Conservation (phyloP, 1,140 invertebrate genomes). For the Drosophila ironensis region DNA sequence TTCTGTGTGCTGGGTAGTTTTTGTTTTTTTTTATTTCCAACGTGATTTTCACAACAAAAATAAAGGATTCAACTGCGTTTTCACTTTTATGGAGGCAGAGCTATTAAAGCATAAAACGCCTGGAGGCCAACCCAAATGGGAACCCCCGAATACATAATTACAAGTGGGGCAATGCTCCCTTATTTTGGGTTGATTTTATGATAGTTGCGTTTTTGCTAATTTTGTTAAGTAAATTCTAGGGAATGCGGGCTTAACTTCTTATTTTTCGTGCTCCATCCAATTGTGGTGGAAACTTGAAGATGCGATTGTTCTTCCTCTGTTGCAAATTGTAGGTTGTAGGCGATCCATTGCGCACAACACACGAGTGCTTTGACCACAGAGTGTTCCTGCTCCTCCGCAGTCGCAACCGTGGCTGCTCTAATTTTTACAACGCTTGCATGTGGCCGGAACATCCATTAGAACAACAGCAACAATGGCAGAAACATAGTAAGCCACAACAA, state of each 20-base stretch:
- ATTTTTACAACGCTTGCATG: conserved; percentile 62
- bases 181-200: conserved; percentile 10
- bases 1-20: conserved; percentile 47
- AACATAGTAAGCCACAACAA: conserved; percentile 35
- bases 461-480: conserved; percentile 10
- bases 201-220: conserved; percentile 15
- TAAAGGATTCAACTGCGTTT: conserved; percentile 44
- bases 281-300: not conserved
- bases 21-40: conserved; percentile 54
- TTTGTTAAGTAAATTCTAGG: conserved; percentile 1
- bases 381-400: conserved; percentile 27
- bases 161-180: conserved; percentile 11
- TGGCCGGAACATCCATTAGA: conserved; percentile 67
- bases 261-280: not conserved
- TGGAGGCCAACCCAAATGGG: not conserved
- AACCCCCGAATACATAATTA: conserved; percentile 37
- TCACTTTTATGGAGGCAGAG: conserved; percentile 50
- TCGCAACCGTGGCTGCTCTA: conserved; percentile 43
- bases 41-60: conserved; percentile 57
- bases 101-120: conserved; percentile 65
- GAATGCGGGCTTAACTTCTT: conserved; percentile 2
- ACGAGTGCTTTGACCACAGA: conserved; percentile 25
- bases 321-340: not conserved
- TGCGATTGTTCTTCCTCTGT: not conserved
- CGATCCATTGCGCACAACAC: not conserved